Evolutionary conservation across 2,797 vertebrate genomes (phyloP).

Genomic region (Lepus townsendii): DNA sequence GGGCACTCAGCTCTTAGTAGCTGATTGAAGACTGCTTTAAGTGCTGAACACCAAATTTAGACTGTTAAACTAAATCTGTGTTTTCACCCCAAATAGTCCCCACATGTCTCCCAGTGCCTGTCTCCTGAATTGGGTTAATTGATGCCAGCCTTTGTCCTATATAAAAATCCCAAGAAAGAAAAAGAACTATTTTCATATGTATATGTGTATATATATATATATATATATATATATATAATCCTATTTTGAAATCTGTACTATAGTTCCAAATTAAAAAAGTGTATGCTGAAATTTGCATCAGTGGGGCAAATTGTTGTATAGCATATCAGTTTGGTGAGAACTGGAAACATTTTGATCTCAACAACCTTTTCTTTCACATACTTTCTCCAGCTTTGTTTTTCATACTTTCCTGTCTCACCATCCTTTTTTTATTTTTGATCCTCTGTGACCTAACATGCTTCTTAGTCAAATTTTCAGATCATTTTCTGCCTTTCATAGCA

Average conservation of each 20-base stretch:
- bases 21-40: background rate
- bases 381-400: background rate
- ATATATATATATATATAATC: background rate
- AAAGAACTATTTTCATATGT: background rate
- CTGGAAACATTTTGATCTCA: background rate
- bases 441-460: background rate
- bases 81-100: background rate
- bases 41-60: background rate
- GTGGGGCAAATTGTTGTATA: background rate
- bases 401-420: background rate
- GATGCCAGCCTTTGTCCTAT: background rate
- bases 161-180: background rate
- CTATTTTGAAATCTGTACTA: background rate
- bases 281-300: background rate
- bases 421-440: conserved; percentile 32
- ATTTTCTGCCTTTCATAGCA: conserved; percentile 1
- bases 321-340: background rate
- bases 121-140: background rate
- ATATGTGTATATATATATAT: background rate
- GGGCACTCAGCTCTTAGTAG: background rate
- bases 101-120: background rate
- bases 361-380: background rate
- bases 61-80: background rate
- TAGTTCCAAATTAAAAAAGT: background rate
- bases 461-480: conserved; percentile 37